Percentiles rank a stretch among this genome's conserved stretches.
phyloP scores from a whole-genome alignment of 2,888 invertebrate genomes.

The Drosophila nr. perissopoda region DNA sequence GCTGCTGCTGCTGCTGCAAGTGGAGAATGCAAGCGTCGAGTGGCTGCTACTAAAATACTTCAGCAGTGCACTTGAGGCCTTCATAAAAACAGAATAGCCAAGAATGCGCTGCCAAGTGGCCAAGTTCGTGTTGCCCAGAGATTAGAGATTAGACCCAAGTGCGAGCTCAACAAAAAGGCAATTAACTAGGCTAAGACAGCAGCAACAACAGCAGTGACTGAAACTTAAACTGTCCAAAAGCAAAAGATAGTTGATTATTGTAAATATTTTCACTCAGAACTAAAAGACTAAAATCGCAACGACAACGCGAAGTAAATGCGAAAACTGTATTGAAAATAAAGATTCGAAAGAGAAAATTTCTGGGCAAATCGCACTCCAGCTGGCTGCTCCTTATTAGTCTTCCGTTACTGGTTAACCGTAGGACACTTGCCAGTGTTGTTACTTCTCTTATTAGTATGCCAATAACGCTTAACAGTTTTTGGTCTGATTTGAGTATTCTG shows the following conservation, averaged over 20 bases:
- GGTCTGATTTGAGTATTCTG: neutral
- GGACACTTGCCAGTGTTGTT: neutral
- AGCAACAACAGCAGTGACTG: conserved; percentile 11
- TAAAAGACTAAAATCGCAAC: neutral
- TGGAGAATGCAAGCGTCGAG: conserved; percentile 73
- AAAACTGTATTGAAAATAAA: neutral
- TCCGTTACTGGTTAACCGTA: neutral
- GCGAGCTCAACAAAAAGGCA: conserved; percentile 59
- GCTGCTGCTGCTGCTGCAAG: conserved; percentile 33
- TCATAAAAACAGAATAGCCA: conserved; percentile 67
- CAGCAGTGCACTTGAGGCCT: conserved; percentile 70
- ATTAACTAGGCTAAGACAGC: conserved; percentile 55
- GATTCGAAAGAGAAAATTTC: neutral
- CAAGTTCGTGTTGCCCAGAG: conserved; percentile 68
- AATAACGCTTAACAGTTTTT: neutral
- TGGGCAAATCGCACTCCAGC: neutral
- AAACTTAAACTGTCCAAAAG: conserved; percentile 7
- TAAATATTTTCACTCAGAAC: neutral
- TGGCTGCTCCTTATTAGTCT: neutral
- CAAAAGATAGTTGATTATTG: neutral
- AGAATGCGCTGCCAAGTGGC: conserved; percentile 79
- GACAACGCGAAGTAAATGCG: neutral
- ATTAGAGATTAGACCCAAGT: conserved; percentile 62
- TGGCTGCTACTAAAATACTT: conserved; percentile 76
- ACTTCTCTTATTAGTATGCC: neutral